A percentile compares a stretch with the other conserved stretches of the same genome.
phyloP scores from a whole-genome alignment of 2,113 vertebrate species.

The Coregonus clupeaformis region DNA sequence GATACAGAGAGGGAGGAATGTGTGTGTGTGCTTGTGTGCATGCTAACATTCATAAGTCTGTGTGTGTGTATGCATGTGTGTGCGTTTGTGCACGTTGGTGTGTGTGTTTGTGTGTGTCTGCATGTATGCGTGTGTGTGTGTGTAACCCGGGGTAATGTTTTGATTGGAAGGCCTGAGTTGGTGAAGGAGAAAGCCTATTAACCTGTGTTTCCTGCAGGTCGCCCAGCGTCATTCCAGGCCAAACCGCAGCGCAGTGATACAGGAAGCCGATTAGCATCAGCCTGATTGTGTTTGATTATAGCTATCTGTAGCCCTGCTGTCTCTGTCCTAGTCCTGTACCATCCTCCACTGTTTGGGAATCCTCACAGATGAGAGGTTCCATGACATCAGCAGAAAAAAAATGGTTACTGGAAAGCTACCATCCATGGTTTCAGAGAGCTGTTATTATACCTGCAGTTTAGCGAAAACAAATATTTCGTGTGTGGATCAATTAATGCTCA shows the following conservation, averaged over 20 bases:
- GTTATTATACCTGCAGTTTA: slow-evolving; percentile 18
- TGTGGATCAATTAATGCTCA: background rate
- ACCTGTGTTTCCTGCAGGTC: background rate
- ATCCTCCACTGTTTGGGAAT: background rate
- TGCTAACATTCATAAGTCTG: background rate
- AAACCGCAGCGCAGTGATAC: background rate
- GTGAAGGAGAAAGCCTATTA: background rate
- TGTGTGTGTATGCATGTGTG: background rate
- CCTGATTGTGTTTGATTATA: slow-evolving; percentile 14
- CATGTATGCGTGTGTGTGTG: background rate
- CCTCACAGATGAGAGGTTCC: background rate
- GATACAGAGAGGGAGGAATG: slow-evolving; percentile 3
- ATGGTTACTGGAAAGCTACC: slow-evolving; percentile 32
- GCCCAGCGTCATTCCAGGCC: background rate
- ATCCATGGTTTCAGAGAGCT: slow-evolving; percentile 30
- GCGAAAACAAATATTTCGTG: slow-evolving; percentile 38
- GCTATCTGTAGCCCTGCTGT: background rate
- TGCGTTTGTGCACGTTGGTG: background rate
- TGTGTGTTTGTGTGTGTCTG: too few species aligned
- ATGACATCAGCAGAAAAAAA: slow-evolving; percentile 13
- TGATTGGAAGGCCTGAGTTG: background rate
- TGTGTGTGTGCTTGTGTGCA: background rate
- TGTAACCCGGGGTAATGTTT: too few species aligned
- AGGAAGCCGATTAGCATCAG: background rate
- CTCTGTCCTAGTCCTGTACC: background rate